Evolutionary conservation across 2,888 invertebrate genomes (phyloP), one percentile per base, ranked within the genome.

Genomic region (Beris morrisii): DNA sequence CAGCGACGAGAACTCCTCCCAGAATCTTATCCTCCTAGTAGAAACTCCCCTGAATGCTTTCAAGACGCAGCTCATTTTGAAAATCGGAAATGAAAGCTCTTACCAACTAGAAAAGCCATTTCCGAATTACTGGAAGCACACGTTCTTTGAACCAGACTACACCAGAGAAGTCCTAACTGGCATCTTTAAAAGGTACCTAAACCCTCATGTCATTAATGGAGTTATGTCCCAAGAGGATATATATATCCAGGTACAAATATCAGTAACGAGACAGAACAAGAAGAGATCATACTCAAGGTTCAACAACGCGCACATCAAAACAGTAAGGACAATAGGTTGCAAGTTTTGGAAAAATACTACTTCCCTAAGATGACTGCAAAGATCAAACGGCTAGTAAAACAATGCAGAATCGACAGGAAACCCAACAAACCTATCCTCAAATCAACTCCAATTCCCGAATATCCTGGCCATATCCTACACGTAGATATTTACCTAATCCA

Each of bases 281-380:
- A 61, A n/a, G 67, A 68, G 22, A 65, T 56, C 44, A 67, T 69
- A 28, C 56, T 67, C 31, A n/a, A 55, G n/a, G 57, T 57, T 7
- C 67, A 69, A 22, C 61, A 55, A 44, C 48, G 69, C 54, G 67
- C 67, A 7, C 68, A 69, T 66, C 61, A 65, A 4, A 68, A 69
- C 30, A 58, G 66, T 2, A 44, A 55, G 32, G 69, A 67, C 30
- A 70, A 70, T 15, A 46, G 57, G 57, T 9, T 45, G 9, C 69
- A 70, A 59, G 46, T 70, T 4, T 12, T 67, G 9, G 57, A 67
- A 57, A 69, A 44, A 1, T 70, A 53, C n/a, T 70, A 69, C 45
- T 70, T 64, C 45, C 64, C 55, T 0, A 38, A 58, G 52, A 68
- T 69, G 66, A 30, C 9, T 1, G 50, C 57, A 15, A 65, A 58